These are phyloP conservation scores for Grantiella picta DNA, from an alignment of 2,113 vertebrate genomes.

Conservation along the genomic window DNA sequence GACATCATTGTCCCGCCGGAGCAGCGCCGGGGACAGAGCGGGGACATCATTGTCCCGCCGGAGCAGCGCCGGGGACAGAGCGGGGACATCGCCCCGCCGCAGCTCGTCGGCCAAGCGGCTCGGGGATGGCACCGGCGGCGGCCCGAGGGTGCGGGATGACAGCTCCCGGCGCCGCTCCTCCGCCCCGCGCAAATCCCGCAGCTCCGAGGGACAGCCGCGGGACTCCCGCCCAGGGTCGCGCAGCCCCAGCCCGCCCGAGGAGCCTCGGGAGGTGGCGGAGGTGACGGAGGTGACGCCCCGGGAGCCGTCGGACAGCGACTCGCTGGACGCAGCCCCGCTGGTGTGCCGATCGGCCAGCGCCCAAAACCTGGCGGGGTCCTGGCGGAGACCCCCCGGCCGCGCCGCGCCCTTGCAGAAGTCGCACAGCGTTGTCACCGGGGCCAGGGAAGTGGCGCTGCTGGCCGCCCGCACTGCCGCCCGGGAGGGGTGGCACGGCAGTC, in stretches of 20 bases:
- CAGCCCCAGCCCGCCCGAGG: background rate
- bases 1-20: background rate
- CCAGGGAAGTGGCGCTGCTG: slow-evolving; percentile 63
- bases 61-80: background rate
- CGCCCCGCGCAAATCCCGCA: slow-evolving; percentile 71
- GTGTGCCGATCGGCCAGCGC: slow-evolving; percentile 89
- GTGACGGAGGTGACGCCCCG: slow-evolving; percentile 31
- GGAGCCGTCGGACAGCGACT: slow-evolving; percentile 73
- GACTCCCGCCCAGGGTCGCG: background rate
- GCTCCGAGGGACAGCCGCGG: slow-evolving; percentile 67
- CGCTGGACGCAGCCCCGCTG: slow-evolving; percentile 72
- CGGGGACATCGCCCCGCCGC: background rate
- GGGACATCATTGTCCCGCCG: no score
- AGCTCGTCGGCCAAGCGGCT: slow-evolving; percentile 68
- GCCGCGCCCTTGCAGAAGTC: slow-evolving; percentile 78
- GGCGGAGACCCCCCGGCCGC: slow-evolving; percentile 71
- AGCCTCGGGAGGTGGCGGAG: slow-evolving; percentile 54
- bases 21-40: background rate
- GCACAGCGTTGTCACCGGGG: slow-evolving; percentile 65
- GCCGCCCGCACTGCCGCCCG: slow-evolving; percentile 55
- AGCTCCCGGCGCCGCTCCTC: slow-evolving; percentile 62
- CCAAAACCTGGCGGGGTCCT: slow-evolving; percentile 81
- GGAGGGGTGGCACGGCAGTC: background rate
- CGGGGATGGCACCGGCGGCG: background rate
- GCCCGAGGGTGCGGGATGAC: slow-evolving; percentile 55